phyloP scores from a whole-genome alignment of 2,888 invertebrate genomes.

The Ornithoptera alexandrae region DNA sequence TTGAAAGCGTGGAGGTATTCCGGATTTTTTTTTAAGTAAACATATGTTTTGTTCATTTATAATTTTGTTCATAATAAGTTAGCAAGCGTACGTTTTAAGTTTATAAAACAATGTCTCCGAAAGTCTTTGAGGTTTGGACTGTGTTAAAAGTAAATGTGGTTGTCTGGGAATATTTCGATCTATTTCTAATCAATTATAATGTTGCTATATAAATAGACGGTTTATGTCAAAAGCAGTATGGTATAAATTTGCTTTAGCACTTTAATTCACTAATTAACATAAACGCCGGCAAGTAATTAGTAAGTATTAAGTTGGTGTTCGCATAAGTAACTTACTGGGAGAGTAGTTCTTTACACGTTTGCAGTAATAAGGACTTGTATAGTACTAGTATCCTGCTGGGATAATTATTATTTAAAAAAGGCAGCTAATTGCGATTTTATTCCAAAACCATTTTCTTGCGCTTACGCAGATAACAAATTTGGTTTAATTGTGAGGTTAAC shows the following conservation, averaged over 20 bases:
- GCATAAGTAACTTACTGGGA: constrained; percentile 18
- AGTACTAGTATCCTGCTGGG: constrained; percentile 12
- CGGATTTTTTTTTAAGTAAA: too few species aligned
- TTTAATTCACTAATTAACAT: constrained; percentile 15
- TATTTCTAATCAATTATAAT: neutral
- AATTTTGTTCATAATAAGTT: too few species aligned
- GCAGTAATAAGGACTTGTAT: constrained; percentile 11
- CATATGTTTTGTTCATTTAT: too few species aligned
- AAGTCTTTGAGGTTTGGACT: too few species aligned
- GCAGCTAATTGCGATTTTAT: constrained; percentile 15
- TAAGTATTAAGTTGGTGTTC: constrained; percentile 8
- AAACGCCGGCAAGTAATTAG: constrained; percentile 21
- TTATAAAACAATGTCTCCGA: too few species aligned
- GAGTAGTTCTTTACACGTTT: constrained; percentile 10
- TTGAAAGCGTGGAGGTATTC: too few species aligned
- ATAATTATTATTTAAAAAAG: constrained; percentile 21
- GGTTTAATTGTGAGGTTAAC: constrained; percentile 10
- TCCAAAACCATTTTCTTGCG: constrained; percentile 13
- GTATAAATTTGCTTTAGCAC: constrained; percentile 11
- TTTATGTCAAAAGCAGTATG: neutral
- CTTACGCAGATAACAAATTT: constrained; percentile 11
- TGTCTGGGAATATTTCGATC: neutral
- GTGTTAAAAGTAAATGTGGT: neutral
- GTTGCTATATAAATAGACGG: neutral
- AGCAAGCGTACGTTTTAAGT: too few species aligned